A percentile compares a stretch with the other conserved stretches of the same genome.
Conservation (phyloP, 2,797 vertebrate genomes). For the Thaleichthys pacificus region DNA sequence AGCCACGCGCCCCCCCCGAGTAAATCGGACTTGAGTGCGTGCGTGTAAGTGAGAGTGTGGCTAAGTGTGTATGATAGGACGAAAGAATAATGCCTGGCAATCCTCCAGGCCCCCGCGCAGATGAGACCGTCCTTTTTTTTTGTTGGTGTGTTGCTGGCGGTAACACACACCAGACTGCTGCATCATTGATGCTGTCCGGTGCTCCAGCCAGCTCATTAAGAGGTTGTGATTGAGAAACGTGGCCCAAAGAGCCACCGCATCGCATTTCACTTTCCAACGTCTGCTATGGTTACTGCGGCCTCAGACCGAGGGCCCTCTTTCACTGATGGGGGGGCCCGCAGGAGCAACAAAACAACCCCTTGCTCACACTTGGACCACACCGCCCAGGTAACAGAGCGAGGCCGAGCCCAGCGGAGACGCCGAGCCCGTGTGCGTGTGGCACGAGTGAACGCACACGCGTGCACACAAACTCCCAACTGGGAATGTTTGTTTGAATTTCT, state of each 20-base stretch:
- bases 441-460: no score
- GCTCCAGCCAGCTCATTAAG: conserved; percentile 71
- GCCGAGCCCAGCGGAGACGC: not conserved
- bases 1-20: not conserved
- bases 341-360: conserved; percentile 58
- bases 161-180: conserved; percentile 72
- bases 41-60: not conserved
- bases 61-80: not conserved
- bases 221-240: conserved; percentile 79
- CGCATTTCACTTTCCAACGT: conserved; percentile 81
- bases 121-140: conserved; percentile 51
- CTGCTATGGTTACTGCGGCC: conserved; percentile 79
- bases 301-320: conserved; percentile 74
- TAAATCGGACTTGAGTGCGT: not conserved
- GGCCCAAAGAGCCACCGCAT: conserved; percentile 62
- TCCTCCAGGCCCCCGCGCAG: conserved; percentile 37
- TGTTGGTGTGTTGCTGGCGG: conserved; percentile 47
- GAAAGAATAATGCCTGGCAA: conserved; percentile 2
- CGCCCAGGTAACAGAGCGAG: not conserved
- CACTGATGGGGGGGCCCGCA: conserved; percentile 39
- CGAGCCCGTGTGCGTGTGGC: not conserved
- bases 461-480: conserved; percentile 2
- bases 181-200: conserved; percentile 72
- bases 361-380: conserved; percentile 24
- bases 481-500: no score